These are phyloP conservation scores for Dolichoris vasculosae DNA, from an alignment of 1,140 invertebrate species.

Conservation along the genomic window DNA sequence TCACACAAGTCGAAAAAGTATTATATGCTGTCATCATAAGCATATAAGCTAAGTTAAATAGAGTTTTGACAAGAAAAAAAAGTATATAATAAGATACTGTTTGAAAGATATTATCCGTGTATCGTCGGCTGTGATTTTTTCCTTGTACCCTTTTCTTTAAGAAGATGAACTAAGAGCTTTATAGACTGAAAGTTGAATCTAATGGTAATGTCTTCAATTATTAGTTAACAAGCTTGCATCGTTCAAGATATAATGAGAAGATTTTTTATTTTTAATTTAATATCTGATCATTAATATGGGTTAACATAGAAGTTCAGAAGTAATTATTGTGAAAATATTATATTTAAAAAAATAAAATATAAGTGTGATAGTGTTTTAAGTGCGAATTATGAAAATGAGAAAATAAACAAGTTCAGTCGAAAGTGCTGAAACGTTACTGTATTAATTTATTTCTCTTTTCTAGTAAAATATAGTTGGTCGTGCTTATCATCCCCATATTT, in stretches of 20 bases:
- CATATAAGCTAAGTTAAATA: not conserved
- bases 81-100: not conserved
- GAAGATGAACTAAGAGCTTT: not conserved
- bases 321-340: not conserved
- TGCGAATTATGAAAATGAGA: not conserved
- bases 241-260: not conserved
- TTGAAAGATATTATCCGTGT: not conserved
- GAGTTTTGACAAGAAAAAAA: not conserved
- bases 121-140: conserved; percentile 9
- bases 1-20: no score
- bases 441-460: not conserved
- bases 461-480: not conserved
- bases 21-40: not conserved
- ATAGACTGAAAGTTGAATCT: not conserved
- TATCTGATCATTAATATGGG: not conserved
- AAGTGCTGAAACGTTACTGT: not conserved
- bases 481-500: not conserved
- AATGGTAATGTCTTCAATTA: not conserved
- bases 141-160: not conserved
- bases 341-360: not conserved
- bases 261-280: not conserved
- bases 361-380: not conserved
- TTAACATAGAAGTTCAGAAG: not conserved
- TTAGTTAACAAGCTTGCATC: not conserved
- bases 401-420: not conserved